phyloP scores from a whole-genome alignment of 2,888 invertebrate genomes.

The Sisyra nigra region DNA sequence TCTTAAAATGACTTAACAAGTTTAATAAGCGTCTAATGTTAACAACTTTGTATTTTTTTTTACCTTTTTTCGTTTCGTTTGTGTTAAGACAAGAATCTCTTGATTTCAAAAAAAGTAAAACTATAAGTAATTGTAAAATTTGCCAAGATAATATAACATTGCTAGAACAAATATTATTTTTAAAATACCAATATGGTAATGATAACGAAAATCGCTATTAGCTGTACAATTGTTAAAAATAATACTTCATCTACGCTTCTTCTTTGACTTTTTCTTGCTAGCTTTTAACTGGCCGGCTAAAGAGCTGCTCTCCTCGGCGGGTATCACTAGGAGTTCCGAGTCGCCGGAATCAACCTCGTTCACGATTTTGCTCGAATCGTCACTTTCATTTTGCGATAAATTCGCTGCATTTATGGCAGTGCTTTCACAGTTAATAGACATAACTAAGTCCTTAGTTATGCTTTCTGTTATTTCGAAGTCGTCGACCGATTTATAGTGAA shows the following conservation, averaged over 20 bases:
- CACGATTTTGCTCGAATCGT: conserved; percentile 22
- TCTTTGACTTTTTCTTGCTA: conserved; percentile 39
- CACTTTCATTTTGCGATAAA: conserved; percentile 35
- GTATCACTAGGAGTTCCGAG: conserved; percentile 13
- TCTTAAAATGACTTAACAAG: too few relatives aligned
- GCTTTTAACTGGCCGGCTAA: conserved; percentile 25
- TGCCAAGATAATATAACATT: conserved; percentile 8
- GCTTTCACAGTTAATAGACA: conserved; percentile 38
- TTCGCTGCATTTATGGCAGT: conserved; percentile 18
- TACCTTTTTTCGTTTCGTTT: too few relatives aligned
- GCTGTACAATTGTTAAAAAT: conserved; percentile 3
- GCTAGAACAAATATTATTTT: conserved; percentile 8
- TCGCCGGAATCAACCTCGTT: conserved; percentile 25
- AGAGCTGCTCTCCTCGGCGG: conserved; percentile 4
- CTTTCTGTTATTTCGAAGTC: neutral
- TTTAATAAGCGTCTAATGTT: too few relatives aligned
- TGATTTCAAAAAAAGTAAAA: too few relatives aligned
- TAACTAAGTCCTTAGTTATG: neutral
- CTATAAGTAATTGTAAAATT: too few relatives aligned
- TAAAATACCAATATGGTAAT: conserved; percentile 2
- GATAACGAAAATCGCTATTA: neutral
- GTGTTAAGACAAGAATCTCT: too few relatives aligned
- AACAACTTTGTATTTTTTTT: too few relatives aligned
- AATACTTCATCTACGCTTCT: conserved; percentile 38
- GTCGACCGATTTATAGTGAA: neutral